phyloP scores from a whole-genome alignment of 2,888 invertebrate genomes.

The Tetanocera ferruginea region DNA sequence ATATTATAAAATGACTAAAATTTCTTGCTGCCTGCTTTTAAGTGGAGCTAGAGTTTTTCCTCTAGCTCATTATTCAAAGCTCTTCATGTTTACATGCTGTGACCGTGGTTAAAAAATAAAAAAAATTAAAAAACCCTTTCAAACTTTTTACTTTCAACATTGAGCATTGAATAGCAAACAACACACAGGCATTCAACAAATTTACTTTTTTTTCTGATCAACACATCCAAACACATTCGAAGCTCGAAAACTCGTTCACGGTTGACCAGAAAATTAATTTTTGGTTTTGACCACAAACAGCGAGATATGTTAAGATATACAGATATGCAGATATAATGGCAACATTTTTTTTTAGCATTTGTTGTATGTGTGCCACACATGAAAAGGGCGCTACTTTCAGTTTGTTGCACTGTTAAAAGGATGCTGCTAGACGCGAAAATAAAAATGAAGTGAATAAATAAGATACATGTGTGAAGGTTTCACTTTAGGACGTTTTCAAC shows the following conservation, averaged over 20 bases:
- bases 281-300: conserved; percentile 16
- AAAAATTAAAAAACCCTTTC: too few species aligned
- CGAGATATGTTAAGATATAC: neutral
- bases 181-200: too few species aligned
- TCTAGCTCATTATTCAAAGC: too few species aligned
- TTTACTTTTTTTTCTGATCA: neutral
- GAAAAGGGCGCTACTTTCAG: neutral
- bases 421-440: neutral
- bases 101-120: too few species aligned
- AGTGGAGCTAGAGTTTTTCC: too few species aligned
- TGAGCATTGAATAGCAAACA: too few species aligned
- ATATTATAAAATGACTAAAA: too few species aligned
- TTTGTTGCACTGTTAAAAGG: neutral
- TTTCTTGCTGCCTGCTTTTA: too few species aligned
- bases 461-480: neutral
- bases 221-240: neutral
- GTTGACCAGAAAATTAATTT: conserved; percentile 25
- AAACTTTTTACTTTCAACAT: too few species aligned
- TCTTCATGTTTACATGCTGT: too few species aligned
- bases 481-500: too few species aligned
- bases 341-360: neutral
- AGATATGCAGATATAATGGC: too few species aligned
- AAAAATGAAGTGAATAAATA: conserved; percentile 3
- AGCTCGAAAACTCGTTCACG: neutral
- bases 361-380: neutral